Conservation (phyloP, 2,113 vertebrate species). For the Erinaceus europaeus region DNA sequence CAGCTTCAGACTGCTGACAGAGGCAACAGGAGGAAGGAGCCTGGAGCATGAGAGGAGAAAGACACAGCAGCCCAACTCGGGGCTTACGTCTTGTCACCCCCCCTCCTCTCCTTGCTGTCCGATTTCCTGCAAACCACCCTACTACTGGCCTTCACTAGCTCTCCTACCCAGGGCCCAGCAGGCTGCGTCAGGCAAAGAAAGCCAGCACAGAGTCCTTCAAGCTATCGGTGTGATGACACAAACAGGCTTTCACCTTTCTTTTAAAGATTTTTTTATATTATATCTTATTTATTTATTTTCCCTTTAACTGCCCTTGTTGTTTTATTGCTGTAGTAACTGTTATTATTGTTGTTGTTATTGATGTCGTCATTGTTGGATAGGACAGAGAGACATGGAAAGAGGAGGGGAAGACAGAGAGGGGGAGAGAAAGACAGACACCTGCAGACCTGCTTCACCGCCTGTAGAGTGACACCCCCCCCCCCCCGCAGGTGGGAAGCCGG, state of each 20-base stretch:
- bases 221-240: constrained; percentile 29
- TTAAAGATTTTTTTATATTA: too few relatives aligned
- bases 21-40: neutral
- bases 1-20: neutral
- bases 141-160: neutral
- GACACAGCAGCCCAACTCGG: neutral
- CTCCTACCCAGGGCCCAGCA: neutral
- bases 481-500: too few relatives aligned
- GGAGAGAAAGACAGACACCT: too few relatives aligned
- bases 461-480: too few relatives aligned
- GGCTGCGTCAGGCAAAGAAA: neutral
- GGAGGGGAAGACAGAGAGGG: too few relatives aligned
- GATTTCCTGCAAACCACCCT: rapidly evolving
- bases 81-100: neutral
- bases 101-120: neutral
- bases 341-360: too few relatives aligned
- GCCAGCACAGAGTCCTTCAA: constrained; percentile 34
- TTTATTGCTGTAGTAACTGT: too few relatives aligned
- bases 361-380: too few relatives aligned
- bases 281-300: too few relatives aligned
- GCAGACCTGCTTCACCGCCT: too few relatives aligned
- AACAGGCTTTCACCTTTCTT: constrained; percentile 60
- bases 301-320: too few relatives aligned
- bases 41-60: neutral
- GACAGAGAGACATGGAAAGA: too few relatives aligned